Conservation (phyloP, 2,797 vertebrate genomes). For the Bucorvus abyssinicus region DNA sequence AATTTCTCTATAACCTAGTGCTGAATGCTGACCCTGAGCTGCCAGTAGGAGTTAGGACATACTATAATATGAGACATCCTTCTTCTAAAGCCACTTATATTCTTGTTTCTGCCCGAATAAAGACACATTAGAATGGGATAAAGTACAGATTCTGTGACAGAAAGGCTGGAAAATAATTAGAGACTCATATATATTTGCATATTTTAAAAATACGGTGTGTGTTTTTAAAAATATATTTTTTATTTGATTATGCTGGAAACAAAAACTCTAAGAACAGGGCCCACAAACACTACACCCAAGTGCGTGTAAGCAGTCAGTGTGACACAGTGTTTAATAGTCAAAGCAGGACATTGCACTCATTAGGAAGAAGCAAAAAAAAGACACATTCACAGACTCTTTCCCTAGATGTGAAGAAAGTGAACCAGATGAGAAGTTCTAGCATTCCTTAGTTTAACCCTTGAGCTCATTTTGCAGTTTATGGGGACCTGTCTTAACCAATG, state of each 20-base stretch:
- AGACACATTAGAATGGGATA: not conserved
- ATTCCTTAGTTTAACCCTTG: not conserved
- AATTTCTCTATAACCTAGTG: not conserved
- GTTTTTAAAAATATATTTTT: not conserved
- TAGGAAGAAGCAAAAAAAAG: not conserved
- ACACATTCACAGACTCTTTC: not conserved
- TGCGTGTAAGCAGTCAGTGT: not conserved
- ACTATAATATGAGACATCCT: not conserved
- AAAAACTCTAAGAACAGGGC: not conserved
- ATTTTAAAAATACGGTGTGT: not conserved
- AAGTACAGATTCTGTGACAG: not conserved
- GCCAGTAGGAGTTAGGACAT: slow-evolving; percentile 27
- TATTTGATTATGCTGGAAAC: not conserved
- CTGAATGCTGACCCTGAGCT: slow-evolving; percentile 48
- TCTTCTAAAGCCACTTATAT: not conserved
- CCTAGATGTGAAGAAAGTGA: not conserved
- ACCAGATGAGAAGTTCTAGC: not conserved
- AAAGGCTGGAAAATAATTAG: not conserved
- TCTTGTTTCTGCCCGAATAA: not conserved
- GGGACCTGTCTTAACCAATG: not conserved
- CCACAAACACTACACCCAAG: not conserved
- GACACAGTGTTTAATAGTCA: not conserved
- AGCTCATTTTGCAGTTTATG: not conserved
- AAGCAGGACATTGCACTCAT: not conserved
- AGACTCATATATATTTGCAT: not conserved